phyloP scores from a whole-genome alignment of 2,888 invertebrate species.

The Cosmia trapezina region DNA sequence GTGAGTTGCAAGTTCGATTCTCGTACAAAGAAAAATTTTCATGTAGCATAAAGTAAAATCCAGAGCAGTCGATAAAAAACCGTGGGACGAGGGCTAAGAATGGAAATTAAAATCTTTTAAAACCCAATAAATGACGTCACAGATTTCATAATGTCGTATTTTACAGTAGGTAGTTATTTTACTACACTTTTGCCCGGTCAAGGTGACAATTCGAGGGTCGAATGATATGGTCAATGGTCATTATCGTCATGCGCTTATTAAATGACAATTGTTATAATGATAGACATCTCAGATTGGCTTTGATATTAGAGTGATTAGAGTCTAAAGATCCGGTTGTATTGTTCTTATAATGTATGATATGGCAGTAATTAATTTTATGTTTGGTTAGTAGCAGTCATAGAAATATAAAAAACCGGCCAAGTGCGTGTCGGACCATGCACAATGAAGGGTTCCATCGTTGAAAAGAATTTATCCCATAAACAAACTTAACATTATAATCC shows the following conservation, averaged over 20 bases:
- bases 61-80: too few species aligned
- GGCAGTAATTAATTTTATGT: constrained; percentile 6
- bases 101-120: too few species aligned
- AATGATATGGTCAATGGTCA: constrained; percentile 47
- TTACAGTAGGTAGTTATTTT: constrained; percentile 38
- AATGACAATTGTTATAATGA: constrained; percentile 54
- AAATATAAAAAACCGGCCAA: too few species aligned
- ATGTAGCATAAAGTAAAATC: too few species aligned
- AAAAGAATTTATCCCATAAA: too few species aligned
- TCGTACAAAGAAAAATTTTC: too few species aligned
- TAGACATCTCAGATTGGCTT: constrained; percentile 47
- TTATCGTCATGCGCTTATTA: constrained; percentile 52
- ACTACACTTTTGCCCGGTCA: constrained; percentile 60
- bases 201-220: constrained; percentile 56
- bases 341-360: background rate
- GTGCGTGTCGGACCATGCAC: too few species aligned
- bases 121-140: constrained; percentile 35
- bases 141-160: constrained; percentile 44
- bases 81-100: too few species aligned
- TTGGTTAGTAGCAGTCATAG: too few species aligned
- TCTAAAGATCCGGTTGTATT: constrained; percentile 21
- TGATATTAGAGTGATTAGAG: constrained; percentile 18
- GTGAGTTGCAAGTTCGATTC: too few species aligned
- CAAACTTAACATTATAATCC: too few species aligned
- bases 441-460: too few species aligned